Evolutionary conservation across 2,888 invertebrate species (phyloP).

Genomic region (Ennomos fuscantarius): DNA sequence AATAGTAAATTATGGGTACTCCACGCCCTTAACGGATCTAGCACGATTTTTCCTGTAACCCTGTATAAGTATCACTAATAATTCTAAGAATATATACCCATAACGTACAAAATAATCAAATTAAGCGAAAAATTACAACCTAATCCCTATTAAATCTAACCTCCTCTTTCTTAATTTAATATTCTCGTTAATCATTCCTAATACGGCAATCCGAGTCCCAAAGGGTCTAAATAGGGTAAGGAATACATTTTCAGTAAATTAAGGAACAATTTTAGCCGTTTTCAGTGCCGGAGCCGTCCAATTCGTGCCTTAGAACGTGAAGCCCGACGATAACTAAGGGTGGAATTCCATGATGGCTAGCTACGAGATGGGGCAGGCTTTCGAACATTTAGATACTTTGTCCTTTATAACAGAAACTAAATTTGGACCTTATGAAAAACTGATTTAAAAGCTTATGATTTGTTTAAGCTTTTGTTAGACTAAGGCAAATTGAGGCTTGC

Average conservation of each 20-base stretch:
- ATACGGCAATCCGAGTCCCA: constrained; percentile 34
- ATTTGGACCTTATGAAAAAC: too few species aligned
- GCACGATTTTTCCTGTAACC: too few species aligned
- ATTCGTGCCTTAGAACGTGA: constrained; percentile 12
- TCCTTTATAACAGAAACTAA: background rate
- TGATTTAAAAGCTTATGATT: too few species aligned
- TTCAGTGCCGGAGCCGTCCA: constrained; percentile 2
- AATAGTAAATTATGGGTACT: too few species aligned
- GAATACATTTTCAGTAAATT: constrained; percentile 38
- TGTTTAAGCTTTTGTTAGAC: too few species aligned
- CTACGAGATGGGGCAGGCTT: constrained; percentile 2
- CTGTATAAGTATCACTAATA: too few species aligned
- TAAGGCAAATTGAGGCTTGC: too few species aligned
- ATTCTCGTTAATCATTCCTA: constrained; percentile 39
- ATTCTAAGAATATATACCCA: too few species aligned
- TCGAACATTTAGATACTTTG: background rate
- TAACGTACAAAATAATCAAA: constrained; percentile 10
- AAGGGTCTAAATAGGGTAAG: constrained; percentile 23
- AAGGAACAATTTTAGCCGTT: constrained; percentile 33
- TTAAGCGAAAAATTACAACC: constrained; percentile 31
- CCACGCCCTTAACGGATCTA: too few species aligned
- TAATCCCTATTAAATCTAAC: constrained; percentile 37
- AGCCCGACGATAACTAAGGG: constrained; percentile 10
- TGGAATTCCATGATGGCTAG: constrained; percentile 2
- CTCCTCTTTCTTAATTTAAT: constrained; percentile 37